Conservation (phyloP, 1,140 invertebrate species). For the Spodoptera frugiperda region DNA sequence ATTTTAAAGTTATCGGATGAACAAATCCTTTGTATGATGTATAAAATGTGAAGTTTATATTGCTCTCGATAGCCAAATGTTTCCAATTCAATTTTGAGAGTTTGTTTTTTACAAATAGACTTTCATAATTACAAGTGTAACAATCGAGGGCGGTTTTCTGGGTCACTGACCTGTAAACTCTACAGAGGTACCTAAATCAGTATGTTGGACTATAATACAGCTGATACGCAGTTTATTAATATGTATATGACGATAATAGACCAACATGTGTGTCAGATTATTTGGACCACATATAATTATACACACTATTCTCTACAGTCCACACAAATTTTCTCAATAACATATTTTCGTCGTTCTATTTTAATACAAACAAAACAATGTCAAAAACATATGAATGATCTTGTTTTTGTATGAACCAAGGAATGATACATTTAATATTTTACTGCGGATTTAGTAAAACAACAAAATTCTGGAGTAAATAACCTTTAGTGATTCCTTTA, state of each 20-base stretch:
- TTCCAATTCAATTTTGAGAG: not conserved
- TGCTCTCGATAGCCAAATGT: not conserved
- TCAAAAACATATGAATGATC: conserved; percentile 4
- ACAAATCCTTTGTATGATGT: too few relatives aligned
- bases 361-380: not conserved
- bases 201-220: not conserved
- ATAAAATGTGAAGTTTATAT: too few relatives aligned
- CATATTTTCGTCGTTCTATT: not conserved
- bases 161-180: conserved; percentile 15
- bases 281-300: conserved; percentile 19
- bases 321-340: conserved; percentile 7
- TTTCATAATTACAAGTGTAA: not conserved
- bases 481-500: conserved; percentile 18
- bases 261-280: conserved; percentile 24
- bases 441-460: not conserved
- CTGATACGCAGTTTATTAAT: not conserved
- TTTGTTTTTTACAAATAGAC: not conserved
- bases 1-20: too few relatives aligned
- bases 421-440: not conserved
- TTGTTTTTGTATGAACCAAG: not conserved
- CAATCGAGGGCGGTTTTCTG: not conserved
- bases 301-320: conserved; percentile 4
- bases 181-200: conserved; percentile 9
- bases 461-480: conserved; percentile 2
- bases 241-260: conserved; percentile 23